Evolutionary conservation across 2,113 vertebrate genomes (phyloP).

Genomic region (Chlamydotis undulata): DNA sequence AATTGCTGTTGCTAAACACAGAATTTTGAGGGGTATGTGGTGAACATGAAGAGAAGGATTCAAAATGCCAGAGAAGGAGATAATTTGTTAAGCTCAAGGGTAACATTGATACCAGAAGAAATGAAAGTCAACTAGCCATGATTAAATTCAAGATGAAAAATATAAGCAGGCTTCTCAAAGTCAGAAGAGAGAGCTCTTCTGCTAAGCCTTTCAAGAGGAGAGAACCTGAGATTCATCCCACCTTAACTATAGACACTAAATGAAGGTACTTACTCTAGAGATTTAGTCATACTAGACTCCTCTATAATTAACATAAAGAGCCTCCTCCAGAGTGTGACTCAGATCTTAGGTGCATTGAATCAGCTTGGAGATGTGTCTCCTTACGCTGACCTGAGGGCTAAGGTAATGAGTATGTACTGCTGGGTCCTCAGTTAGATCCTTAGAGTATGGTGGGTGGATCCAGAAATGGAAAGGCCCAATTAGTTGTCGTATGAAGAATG

Average conservation of each 20-base stretch:
- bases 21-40: background rate
- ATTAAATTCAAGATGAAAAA: constrained; percentile 19
- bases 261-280: background rate
- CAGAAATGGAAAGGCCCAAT: background rate
- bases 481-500: background rate
- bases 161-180: background rate
- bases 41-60: constrained; percentile 25
- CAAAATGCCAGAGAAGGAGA: constrained; percentile 3
- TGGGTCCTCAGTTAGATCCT: background rate
- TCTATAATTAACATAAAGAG: background rate
- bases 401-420: background rate
- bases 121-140: background rate
- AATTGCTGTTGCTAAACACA: background rate
- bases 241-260: background rate
- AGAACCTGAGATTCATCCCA: background rate
- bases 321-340: background rate
- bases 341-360: background rate
- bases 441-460: background rate
- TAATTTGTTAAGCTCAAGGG: constrained; percentile 25
- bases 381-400: background rate
- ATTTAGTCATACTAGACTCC: background rate
- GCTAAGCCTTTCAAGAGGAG: background rate
- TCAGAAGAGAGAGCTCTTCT: background rate
- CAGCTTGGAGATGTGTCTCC: background rate
- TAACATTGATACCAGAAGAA: background rate